Evolutionary conservation across 2,113 vertebrate genomes (phyloP).

Genomic region (Ammodytes marinus): DNA sequence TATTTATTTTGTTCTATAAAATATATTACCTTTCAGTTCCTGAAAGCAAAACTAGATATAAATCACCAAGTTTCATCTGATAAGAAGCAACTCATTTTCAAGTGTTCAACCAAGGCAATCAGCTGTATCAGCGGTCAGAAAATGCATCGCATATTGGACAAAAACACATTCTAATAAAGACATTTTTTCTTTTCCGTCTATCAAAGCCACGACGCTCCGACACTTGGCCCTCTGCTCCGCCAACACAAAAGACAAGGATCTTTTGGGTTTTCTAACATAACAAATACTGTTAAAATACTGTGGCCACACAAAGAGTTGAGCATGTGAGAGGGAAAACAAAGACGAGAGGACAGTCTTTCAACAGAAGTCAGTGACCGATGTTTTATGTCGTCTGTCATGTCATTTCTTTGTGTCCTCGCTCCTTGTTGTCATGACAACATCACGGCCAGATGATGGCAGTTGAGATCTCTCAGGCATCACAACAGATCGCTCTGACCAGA

Average conservation of each 20-base stretch:
- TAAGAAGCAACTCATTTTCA: conserved; percentile 81
- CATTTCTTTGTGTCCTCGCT: conserved; percentile 30
- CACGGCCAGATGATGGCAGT: conserved; percentile 19
- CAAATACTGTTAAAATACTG: conserved; percentile 69
- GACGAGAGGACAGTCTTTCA: conserved; percentile 50
- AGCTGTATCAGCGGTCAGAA: conserved; percentile 63
- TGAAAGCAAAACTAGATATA: conserved; percentile 83
- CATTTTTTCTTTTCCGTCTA: conserved; percentile 55
- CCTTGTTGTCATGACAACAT: conserved; percentile 66
- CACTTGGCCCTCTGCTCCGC: conserved; percentile 40
- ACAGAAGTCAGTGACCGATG: conserved; percentile 44
- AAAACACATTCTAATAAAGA: conserved; percentile 78
- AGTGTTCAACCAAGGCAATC: conserved; percentile 78
- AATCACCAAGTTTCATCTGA: conserved; percentile 78
- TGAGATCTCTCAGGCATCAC: conserved; percentile 59
- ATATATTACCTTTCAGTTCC: conserved; percentile 83
- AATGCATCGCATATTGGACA: conserved; percentile 72
- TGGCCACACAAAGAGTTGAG: conserved; percentile 53
- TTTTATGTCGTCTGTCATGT: conserved; percentile 37
- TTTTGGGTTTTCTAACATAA: conserved; percentile 62
- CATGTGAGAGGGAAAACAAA: conserved; percentile 50
- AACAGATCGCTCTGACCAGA: conserved; percentile 75
- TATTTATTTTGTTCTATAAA: conserved; percentile 80
- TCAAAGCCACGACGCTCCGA: conserved; percentile 61
- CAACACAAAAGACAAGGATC: conserved; percentile 56